Percentiles rank a stretch among this genome's conserved stretches.
phyloP scores from a whole-genome alignment of 2,888 invertebrate species.

The Arrhopalites spinosus region DNA sequence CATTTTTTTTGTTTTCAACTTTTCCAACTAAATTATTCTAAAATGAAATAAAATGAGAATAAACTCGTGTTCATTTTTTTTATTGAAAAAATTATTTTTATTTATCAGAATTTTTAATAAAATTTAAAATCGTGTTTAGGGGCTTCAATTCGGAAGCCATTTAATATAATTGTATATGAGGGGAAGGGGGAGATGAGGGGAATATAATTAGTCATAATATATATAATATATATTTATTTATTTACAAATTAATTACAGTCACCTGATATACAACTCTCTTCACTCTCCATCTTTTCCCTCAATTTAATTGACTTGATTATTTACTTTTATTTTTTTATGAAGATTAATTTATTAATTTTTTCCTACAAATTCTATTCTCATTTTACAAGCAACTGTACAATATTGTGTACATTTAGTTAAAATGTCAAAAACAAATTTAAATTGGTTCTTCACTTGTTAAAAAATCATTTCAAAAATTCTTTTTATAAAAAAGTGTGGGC shows the following conservation, averaged over 20 bases:
- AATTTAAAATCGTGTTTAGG: slow-evolving; percentile 17
- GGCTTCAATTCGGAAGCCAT: slow-evolving; percentile 12
- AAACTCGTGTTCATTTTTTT: neutral
- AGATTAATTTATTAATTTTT: neutral
- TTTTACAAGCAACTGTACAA: too few species aligned
- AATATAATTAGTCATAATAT: neutral
- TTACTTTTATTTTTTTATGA: neutral
- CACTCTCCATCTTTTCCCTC: neutral
- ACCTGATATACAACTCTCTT: neutral
- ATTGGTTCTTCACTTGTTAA: too few species aligned
- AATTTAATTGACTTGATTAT: neutral
- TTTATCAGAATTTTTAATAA: slow-evolving; percentile 18
- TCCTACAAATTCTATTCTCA: too few species aligned
- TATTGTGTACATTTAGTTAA: too few species aligned
- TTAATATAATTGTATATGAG: neutral
- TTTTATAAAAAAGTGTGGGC: too few species aligned
- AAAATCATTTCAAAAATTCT: too few species aligned
- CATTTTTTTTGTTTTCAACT: too few species aligned
- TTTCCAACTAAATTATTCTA: too few species aligned
- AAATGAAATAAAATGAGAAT: too few species aligned
- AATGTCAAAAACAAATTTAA: too few species aligned
- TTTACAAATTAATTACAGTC: slow-evolving; percentile 12
- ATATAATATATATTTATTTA: neutral
- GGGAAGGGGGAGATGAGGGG: too few species aligned
- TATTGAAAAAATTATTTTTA: slow-evolving; percentile 10